A percentile compares a stretch with the other conserved stretches of the same genome.
Evolutionary conservation across 2,888 invertebrate species (phyloP).

Genomic region (Noctuana brunneofusca): DNA sequence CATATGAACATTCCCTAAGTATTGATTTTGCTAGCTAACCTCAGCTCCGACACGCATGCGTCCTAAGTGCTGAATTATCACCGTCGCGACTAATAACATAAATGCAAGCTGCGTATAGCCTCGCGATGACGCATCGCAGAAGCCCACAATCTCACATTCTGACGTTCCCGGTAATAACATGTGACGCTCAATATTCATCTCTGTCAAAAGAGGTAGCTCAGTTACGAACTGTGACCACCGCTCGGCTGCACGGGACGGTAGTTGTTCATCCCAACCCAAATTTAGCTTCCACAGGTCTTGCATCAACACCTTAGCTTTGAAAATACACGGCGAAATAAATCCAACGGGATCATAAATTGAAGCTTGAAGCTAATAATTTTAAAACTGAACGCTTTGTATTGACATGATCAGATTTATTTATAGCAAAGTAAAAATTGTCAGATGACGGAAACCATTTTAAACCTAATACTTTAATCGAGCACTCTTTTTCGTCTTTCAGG

Average conservation of each 20-base stretch:
- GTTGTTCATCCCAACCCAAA: not conserved
- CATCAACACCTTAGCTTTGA: not conserved
- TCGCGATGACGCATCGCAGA: slow-evolving; percentile 7
- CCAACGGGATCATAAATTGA: slow-evolving; percentile 6
- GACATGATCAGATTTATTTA: no score
- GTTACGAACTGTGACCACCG: not conserved
- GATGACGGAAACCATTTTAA: not conserved
- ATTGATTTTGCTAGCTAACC: no score
- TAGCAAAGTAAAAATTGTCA: no score
- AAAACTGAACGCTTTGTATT: not conserved
- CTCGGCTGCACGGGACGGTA: not conserved
- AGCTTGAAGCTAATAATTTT: slow-evolving; percentile 2
- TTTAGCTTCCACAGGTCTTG: slow-evolving; percentile 5
- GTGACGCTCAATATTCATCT: not conserved
- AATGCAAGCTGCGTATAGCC: slow-evolving; percentile 1
- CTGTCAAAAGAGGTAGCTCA: not conserved
- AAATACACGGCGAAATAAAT: not conserved
- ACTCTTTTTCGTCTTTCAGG: not conserved
- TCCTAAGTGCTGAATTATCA: no score
- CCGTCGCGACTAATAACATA: not conserved
- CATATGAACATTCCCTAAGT: no score
- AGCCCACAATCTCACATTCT: not conserved
- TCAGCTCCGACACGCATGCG: no score
- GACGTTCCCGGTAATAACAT: not conserved
- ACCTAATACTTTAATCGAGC: not conserved